Percentiles rank a stretch among this genome's conserved stretches.
Evolutionary conservation across 2,888 invertebrate species (phyloP).

Genomic region (Sisyra nigra): DNA sequence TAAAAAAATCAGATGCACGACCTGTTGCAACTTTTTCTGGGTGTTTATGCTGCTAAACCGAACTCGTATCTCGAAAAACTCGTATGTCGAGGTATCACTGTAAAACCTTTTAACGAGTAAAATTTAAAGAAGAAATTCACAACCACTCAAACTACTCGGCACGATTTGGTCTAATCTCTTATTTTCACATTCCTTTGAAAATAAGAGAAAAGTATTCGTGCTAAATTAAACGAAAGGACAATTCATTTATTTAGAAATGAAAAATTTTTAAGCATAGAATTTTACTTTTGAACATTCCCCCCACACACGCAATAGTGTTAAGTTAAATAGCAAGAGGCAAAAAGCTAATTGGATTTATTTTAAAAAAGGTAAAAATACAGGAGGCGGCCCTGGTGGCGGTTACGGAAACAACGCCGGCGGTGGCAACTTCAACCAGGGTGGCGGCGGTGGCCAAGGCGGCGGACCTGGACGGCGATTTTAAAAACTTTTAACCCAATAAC

Average conservation of each 20-base stretch:
- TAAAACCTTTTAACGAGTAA: too few species aligned
- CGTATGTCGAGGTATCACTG: too few species aligned
- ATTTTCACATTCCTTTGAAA: background rate
- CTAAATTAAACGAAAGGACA: background rate
- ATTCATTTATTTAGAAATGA: slow-evolving; percentile 11
- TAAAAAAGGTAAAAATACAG: slow-evolving; percentile 21
- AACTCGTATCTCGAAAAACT: too few species aligned
- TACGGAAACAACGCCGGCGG: slow-evolving; percentile 26
- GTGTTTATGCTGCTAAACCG: too few species aligned
- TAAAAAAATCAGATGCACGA: too few species aligned
- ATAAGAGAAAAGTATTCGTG: background rate
- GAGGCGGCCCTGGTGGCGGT: slow-evolving; percentile 26
- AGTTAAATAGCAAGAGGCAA: background rate
- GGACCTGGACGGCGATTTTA: slow-evolving; percentile 26
- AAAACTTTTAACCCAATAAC: slow-evolving; percentile 7
- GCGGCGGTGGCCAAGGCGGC: slow-evolving; percentile 22
- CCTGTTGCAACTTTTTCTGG: too few species aligned
- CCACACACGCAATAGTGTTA: background rate
- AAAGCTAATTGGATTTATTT: background rate
- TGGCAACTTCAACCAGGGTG: slow-evolving; percentile 26
- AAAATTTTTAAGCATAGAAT: slow-evolving; percentile 1
- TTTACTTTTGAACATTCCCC: slow-evolving; percentile 1
- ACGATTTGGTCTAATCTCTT: slow-evolving; percentile 3
- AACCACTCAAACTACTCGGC: too few species aligned
- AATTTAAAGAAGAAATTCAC: too few species aligned